Evolutionary conservation across 2,888 invertebrate species (phyloP), one percentile per base, ranked within the genome.

Genomic region (Drosophila testacea): DNA sequence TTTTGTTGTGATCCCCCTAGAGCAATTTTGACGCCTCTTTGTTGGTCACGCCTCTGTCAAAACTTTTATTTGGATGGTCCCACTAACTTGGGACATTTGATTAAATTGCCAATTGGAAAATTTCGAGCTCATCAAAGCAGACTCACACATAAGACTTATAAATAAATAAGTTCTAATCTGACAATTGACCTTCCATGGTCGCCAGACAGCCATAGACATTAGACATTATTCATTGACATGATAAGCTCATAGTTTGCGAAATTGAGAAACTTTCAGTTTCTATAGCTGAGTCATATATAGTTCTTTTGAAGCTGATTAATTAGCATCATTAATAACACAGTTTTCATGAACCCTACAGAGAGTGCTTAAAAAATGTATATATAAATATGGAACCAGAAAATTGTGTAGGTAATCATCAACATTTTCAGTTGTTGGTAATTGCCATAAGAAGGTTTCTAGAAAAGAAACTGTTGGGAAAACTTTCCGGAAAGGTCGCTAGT

Each of bases 11-110:
- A 11, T 0, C 6, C 11, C n/a, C n/a, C 5, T 7, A n/a, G 11
- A 34, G 72, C 48, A 67, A 83, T 79, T 78, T 70, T 71, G 68
- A 71, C 75, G 84, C 72, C 81, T 66, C 68, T 48, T 73, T 72
- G 41, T 67, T 67, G 55, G 57, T 47, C 46, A 48, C 48, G 48
- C 51, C 42, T 36, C 50, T 38, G 16, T 5, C 30, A 46, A 36
- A 54, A 46, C 54, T 73, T 67, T 70, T 69, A 39, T 50, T 54
- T 69, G 64, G 59, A 73, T 61, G 69, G 63, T 56, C 6, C 28
- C 56, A 36, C 44, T 42, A 76, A 56, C 60, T 70, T 46, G 70
- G 47, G 50, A 48, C 48, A 65, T 62, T 66, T 73, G 22, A 32
- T 46, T 39, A 47, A 60, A 75, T 75, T 71, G 66, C 36, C 57